Base-by-base conservation (phyloP, 2,888 invertebrate genomes). In the Drosophila prolongata region DNA sequence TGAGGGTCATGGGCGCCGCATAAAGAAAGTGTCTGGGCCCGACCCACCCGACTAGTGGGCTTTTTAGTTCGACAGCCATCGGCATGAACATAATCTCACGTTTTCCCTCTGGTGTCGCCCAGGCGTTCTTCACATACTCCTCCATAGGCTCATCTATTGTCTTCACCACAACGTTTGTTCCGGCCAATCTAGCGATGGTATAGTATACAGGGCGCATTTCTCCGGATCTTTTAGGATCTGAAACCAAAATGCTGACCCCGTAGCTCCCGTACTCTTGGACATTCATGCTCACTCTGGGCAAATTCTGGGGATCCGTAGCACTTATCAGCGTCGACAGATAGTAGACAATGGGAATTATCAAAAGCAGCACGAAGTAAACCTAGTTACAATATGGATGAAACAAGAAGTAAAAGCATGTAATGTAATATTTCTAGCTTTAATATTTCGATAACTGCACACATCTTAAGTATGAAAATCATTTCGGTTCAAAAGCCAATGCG, bases 1-100 rank as follows among this genome's bases (percentile, higher is more conserved):
- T 74, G 2, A 74, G 27, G 9, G 66, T 54, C 34, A 74, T 35
- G 13, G 74, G 71, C 8, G 56, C 50, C 11, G 53, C 54, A 24
- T 59, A 54, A 30, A 53, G 2, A 10, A 40, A 19, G 19, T 52
- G 54, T 1, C 40, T 14, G n/a, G 52, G 40, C 8, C 60, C 66
- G 13, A 61, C 6, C 74, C 74, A 74, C 2, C 61, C 71, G 0
- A 34, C 62, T 0, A 61, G 4, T 2, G 30, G 16, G 5, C 16
- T 19, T 1, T 6, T 9, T 9, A 6, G 9, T 6, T 46, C 19
- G 2, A 61, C 57, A 3, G 72, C 71, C 5, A 38, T 27, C 13
- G 50, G 27, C 16, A 57, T 14, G 6, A 57, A 57, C 16, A 1
- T 10, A 14, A 57, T 35, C n/a, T 50, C 16, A 4, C n/a, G 16